Evolutionary conservation across 2,113 vertebrate species (phyloP), one percentile per base, ranked within the genome.

Genomic region (Pollimyrus isidori): DNA sequence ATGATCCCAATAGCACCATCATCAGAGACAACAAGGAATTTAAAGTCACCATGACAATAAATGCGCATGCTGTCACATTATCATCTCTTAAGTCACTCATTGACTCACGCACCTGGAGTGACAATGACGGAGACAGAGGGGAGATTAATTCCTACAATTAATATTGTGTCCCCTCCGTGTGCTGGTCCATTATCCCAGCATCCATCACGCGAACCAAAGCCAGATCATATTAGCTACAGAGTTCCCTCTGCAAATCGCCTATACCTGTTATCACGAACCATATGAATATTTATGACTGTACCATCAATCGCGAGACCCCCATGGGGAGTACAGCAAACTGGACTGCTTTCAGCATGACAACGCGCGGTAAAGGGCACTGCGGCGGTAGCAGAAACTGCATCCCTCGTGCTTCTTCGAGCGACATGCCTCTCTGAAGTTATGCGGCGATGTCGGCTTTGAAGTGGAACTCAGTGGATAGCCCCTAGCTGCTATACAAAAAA

Each of bases 201-300:
- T 91, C 87, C 90, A 86, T 91, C 89, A 90, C 19, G 19, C 1
- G 42, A 87, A 17, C 65, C 86, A 35, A 89, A 89, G 87, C 86
- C 73, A 49, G 89, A 89, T 58, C 73, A 84, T 83, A 90, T 91
- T 89, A 85, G 89, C 88, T 88, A 89, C 23, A 39, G 42, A 86
- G 53, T 10, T 23, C 35, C 76, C 76, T 82, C 87, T 42, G 39
- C 86, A 58, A 90, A 92, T 84, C 88, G 88, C 58, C 48, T 90
- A 83, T 62, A 84, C 69, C 89, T 89, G 89, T 90, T 89, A 91
- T 88, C 76, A 88, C 76, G 89, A 88, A 89, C 19, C 42, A 88
- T 83, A 88, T 56, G 65, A 23, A 80, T 65, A 26, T 52, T 85
- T 30, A 87, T 88, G 89, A 89, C 83, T 80, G 53, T 23, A 85